Conservation (phyloP, 2,888 invertebrate genomes). For the Trileptium ribeirensis region DNA sequence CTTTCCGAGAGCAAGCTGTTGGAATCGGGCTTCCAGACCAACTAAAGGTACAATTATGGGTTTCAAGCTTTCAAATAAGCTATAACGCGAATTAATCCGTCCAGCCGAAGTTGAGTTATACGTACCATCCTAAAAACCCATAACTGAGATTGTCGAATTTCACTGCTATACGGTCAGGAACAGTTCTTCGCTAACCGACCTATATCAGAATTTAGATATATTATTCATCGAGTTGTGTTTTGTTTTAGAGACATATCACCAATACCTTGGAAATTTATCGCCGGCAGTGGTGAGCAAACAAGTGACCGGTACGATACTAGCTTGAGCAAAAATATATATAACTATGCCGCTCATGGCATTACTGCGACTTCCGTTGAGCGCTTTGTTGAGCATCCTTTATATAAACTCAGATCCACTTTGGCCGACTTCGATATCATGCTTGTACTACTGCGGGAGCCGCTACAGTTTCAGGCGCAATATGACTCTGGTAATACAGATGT, state of each 20-base stretch:
- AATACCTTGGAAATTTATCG: not conserved
- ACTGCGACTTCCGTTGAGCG: conserved; percentile 18
- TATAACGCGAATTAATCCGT: too few species aligned
- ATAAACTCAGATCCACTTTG: conserved; percentile 37
- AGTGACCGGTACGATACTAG: not conserved
- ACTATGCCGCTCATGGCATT: not conserved
- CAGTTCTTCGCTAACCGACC: too few species aligned
- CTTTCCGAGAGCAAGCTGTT: too few species aligned
- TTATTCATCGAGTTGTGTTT: not conserved
- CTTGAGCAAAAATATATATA: too few species aligned
- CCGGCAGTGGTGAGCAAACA: conserved; percentile 12
- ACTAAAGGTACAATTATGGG: too few species aligned
- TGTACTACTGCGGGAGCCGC: conserved; percentile 57
- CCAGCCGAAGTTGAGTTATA: too few species aligned
- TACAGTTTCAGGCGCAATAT: conserved; percentile 52
- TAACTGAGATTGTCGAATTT: too few species aligned
- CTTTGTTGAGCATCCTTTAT: conserved; percentile 38
- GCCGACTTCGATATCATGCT: conserved; percentile 59
- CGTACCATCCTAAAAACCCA: too few species aligned
- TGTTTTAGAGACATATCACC: not conserved
- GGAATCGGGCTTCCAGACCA: too few species aligned
- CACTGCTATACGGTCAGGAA: too few species aligned
- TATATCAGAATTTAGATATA: not conserved
- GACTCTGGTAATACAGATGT: too few species aligned
- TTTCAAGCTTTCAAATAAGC: too few species aligned